Conservation (phyloP, 2,113 vertebrate species). For the Bubo blakistoni region DNA sequence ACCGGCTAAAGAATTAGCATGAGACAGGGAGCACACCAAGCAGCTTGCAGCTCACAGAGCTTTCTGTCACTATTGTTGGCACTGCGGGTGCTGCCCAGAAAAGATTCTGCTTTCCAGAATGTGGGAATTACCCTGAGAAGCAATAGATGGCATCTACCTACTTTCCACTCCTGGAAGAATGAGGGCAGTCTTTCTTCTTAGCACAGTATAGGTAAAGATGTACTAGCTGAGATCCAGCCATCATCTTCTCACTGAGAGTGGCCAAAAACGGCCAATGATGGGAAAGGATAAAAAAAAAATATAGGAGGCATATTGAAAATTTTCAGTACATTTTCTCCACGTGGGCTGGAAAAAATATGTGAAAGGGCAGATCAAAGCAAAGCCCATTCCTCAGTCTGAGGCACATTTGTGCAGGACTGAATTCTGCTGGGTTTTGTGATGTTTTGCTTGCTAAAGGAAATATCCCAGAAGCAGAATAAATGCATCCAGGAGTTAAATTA, state of each 20-base stretch:
- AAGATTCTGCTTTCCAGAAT: not conserved
- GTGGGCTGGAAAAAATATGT: not conserved
- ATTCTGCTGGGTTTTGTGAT: not conserved
- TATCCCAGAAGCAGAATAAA: not conserved
- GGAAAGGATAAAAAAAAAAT: not conserved
- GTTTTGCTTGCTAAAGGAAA: not conserved
- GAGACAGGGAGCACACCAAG: not conserved
- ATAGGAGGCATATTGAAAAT: not conserved
- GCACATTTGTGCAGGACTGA: not conserved
- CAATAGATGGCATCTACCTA: not conserved
- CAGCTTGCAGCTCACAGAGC: not conserved
- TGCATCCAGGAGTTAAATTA: not conserved
- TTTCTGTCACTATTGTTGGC: not conserved
- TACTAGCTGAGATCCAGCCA: not conserved
- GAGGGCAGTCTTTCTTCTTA: not conserved
- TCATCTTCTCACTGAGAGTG: not conserved
- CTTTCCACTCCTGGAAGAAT: not conserved
- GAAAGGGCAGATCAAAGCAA: not conserved
- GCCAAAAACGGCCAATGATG: not conserved
- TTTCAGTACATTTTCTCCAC: not conserved
- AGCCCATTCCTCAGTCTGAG: not conserved
- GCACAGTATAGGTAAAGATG: not conserved
- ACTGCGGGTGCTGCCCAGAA: not conserved
- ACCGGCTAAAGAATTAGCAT: conserved; percentile 1
- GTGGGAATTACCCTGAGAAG: not conserved